Conservation (phyloP, 2,797 vertebrate genomes). For the Sciurus carolinensis region DNA sequence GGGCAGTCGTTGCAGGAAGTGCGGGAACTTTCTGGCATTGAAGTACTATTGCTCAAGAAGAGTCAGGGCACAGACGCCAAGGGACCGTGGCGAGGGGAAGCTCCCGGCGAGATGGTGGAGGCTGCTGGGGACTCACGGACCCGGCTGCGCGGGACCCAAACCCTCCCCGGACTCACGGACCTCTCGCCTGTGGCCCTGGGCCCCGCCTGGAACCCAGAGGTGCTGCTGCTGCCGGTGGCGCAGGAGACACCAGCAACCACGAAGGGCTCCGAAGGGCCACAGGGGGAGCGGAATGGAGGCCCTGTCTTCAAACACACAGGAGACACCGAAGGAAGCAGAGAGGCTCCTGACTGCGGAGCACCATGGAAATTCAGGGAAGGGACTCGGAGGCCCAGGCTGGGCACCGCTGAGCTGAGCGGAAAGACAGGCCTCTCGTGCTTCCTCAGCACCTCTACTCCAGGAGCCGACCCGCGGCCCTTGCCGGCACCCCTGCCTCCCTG, state of each 20-base stretch:
- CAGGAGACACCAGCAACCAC: too few relatives aligned
- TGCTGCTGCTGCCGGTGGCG: not conserved
- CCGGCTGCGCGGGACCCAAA: not conserved
- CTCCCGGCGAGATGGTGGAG: not conserved
- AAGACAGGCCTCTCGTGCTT: too few relatives aligned
- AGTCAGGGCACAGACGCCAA: not conserved
- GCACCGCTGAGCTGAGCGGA: not conserved
- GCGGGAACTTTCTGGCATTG: not conserved
- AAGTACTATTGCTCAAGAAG: not conserved
- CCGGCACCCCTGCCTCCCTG: too few relatives aligned
- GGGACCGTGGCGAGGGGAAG: not conserved
- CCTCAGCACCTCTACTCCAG: not conserved
- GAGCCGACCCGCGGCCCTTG: too few relatives aligned
- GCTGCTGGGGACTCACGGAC: not conserved
- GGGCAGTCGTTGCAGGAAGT: not conserved
- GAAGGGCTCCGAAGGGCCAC: too few relatives aligned
- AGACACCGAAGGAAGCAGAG: not conserved
- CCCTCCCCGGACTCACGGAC: too few relatives aligned
- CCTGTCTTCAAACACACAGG: not conserved
- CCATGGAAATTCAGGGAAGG: not conserved
- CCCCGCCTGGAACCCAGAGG: not conserved
- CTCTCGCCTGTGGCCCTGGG: too few relatives aligned
- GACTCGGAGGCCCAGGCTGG: too few relatives aligned
- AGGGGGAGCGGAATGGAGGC: not conserved
- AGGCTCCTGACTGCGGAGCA: too few relatives aligned